Base-by-base conservation (phyloP, 2,797 vertebrate genomes). In the Todus mexicanus region DNA sequence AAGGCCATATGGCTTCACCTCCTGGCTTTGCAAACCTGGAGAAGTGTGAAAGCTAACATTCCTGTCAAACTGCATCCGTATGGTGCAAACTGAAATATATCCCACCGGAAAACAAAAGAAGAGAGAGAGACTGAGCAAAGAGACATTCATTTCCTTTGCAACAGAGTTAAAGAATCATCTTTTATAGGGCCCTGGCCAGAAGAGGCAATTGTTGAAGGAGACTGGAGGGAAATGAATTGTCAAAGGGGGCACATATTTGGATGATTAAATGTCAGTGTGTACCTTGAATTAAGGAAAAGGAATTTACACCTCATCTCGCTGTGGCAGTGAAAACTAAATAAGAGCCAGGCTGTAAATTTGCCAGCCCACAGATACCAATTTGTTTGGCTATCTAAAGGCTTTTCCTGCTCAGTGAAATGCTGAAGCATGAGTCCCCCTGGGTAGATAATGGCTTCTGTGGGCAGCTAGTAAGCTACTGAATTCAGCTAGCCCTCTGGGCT, bases 241-340 rank as follows among this genome's bases (percentile, higher is more conserved):
- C 90, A 92, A 82, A 84, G 63, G 64, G 90, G 37, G 38, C 2
- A 3, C 73, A 37, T 83, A 50, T 87, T 84, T 82, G 61, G 86
- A 71, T 95, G 94, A 94, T 94, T 94, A 92, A 93, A 93, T 84
- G 81, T 89, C 94, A 95, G 61, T 89, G 79, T 92, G 78, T 87
- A 93, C 84, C 56, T 68, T 65, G 81, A 82, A 90, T 92, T 92
- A 94, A 87, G 56, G 50, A 79, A 79, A 45, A 82, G 23, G 38
- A 87, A 80, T 94, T 91, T 93, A 74, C 74, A 82, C 57, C n/a
- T 84, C 88, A 33, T 84, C 56, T 84, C 35, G 29, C 45, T 9
- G 53, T 79, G 74, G 68, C 57, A 74, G 42, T 1, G 9, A 84
- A 91, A 92, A 92, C 29, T 53, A 82, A 90, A 77, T 82, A 76